A percentile compares a stretch with the other conserved stretches of the same genome.
Conservation (phyloP, 2,888 invertebrate species). For the Megaustenia siamemsis region DNA sequence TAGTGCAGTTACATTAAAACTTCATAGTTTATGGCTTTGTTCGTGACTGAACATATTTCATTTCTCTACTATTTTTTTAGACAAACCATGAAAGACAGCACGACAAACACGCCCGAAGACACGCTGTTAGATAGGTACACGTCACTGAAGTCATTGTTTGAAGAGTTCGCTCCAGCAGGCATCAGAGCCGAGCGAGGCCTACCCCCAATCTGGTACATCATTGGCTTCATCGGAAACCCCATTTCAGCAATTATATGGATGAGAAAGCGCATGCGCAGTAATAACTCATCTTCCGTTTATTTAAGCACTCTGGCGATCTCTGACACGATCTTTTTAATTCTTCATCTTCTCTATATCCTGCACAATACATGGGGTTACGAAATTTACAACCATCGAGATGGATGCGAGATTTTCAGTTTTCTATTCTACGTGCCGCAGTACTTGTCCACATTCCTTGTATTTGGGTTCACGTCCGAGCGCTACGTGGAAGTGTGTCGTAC, state of each 20-base stretch:
- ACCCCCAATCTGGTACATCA: conserved; percentile 76
- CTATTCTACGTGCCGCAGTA: conserved; percentile 69
- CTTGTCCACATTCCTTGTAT: conserved; percentile 70
- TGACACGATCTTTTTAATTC: conserved; percentile 73
- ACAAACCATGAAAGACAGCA: conserved; percentile 48
- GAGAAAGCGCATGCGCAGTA: conserved; percentile 73
- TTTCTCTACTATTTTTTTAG: no score
- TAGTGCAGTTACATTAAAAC: no score
- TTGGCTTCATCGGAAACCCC: conserved; percentile 76
- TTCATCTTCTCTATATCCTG: conserved; percentile 69
- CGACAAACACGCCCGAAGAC: not conserved
- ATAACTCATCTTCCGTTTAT: conserved; percentile 79
- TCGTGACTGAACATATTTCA: no score
- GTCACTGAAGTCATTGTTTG: conserved; percentile 47
- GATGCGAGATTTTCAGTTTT: conserved; percentile 68
- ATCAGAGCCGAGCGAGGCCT: conserved; percentile 71
- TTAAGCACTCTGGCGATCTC: conserved; percentile 76
- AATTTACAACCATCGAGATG: conserved; percentile 57
- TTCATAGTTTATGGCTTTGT: no score
- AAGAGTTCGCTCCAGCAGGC: conserved; percentile 67
- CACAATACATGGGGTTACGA: conserved; percentile 69
- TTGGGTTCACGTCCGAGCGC: conserved; percentile 73
- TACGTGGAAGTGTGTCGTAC: conserved; percentile 72
- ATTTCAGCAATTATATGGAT: conserved; percentile 77
- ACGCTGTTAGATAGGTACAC: conserved; percentile 50